phyloP scores from a whole-genome alignment of 2,113 vertebrate species.

The Diphyllodes magnificus region DNA sequence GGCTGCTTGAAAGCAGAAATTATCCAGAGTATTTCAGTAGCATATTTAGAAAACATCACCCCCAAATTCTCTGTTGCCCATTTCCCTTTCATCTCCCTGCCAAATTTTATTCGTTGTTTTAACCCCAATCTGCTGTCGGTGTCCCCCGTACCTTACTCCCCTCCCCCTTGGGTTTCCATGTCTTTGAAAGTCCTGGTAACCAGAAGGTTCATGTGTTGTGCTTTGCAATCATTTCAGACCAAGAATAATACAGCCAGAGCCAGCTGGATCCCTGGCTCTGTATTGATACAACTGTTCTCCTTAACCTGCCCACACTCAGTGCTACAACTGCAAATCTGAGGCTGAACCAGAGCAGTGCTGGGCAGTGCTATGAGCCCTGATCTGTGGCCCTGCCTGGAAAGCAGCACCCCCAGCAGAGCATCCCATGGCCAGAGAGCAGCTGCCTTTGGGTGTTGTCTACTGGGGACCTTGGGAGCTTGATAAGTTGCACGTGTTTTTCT shows the following conservation, averaged over 20 bases:
- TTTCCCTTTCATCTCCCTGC: background rate
- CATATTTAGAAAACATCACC: background rate
- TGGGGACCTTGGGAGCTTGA: background rate
- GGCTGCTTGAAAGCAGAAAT: slow-evolving; percentile 8
- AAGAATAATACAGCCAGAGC: slow-evolving; percentile 52
- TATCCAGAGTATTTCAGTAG: background rate
- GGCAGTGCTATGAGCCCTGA: background rate
- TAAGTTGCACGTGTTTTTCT: background rate
- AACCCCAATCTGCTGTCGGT: background rate
- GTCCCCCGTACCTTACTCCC: background rate
- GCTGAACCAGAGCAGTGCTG: background rate
- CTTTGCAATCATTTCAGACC: slow-evolving; percentile 28
- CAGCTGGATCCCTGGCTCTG: slow-evolving; percentile 21
- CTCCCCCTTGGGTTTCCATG: background rate
- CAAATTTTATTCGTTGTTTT: background rate
- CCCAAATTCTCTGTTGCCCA: background rate
- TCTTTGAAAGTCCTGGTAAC: slow-evolving; percentile 37
- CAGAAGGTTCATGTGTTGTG: slow-evolving; percentile 54
- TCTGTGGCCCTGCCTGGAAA: background rate
- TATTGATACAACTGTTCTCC: slow-evolving; percentile 60
- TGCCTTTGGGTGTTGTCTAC: background rate
- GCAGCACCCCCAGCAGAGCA: background rate
- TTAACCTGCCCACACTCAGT: slow-evolving; percentile 44
- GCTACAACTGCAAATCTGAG: slow-evolving; percentile 27
- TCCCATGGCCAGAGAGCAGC: background rate